phyloP scores from a whole-genome alignment of 1,140 invertebrate species.

The Orussus abietinus region DNA sequence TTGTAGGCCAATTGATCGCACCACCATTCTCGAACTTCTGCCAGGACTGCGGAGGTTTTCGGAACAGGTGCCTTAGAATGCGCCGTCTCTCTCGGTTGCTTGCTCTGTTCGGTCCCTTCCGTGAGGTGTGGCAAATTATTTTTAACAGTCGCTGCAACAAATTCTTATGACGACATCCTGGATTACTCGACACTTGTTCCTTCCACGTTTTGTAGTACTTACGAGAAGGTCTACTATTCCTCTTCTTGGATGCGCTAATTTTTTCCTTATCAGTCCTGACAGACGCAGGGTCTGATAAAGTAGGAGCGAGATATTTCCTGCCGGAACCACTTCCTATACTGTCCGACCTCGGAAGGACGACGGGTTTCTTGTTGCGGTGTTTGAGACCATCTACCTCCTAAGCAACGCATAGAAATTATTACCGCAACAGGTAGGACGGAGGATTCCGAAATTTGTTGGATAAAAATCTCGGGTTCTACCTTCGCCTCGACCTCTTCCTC shows the following conservation, averaged over 20 bases:
- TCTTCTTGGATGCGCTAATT: conserved; percentile 59
- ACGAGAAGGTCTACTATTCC: conserved; percentile 62
- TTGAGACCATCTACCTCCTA: conserved; percentile 38
- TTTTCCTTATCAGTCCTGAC: conserved; percentile 72
- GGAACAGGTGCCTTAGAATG: conserved; percentile 45
- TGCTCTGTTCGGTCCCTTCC: conserved; percentile 48
- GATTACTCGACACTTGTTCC: too few species aligned
- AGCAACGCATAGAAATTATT: too few species aligned
- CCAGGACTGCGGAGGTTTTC: conserved; percentile 54
- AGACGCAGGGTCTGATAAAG: conserved; percentile 76
- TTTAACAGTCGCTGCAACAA: conserved; percentile 40
- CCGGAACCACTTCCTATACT: conserved; percentile 77
- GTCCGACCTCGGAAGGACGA: conserved; percentile 65
- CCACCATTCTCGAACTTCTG: conserved; percentile 66
- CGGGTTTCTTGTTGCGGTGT: conserved; percentile 48
- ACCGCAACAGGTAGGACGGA: too few species aligned
- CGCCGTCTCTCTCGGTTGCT: conserved; percentile 38
- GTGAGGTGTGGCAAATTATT: conserved; percentile 52
- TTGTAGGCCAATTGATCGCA: conserved; percentile 60
- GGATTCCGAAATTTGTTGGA: too few species aligned
- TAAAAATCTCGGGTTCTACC: too few species aligned
- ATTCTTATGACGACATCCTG: too few species aligned
- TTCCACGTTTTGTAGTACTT: too few species aligned
- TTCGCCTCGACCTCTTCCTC: conserved; percentile 57
- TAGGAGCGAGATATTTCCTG: conserved; percentile 83